Evolutionary conservation across 1,140 invertebrate genomes (phyloP), one percentile per base, ranked within the genome.

Genomic region (Drosophila chauvacae): DNA sequence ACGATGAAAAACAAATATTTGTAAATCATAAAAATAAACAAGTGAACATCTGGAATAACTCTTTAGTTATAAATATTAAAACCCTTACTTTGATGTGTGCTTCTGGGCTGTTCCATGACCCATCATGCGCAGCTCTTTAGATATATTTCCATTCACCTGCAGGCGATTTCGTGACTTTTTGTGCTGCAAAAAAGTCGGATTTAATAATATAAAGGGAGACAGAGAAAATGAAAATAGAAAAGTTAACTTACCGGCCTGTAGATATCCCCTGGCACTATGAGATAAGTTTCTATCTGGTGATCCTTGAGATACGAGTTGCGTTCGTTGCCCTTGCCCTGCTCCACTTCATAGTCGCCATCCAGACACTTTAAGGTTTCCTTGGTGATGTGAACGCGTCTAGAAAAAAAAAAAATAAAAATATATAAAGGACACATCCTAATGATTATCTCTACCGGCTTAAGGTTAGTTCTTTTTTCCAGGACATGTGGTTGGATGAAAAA

Each of bases 311-410:
- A 98, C 2, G 96, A 92, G 81, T 98, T 97, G 41, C 98, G 93
- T 45, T 97, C 96, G 0, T 94, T 96, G 0, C 98, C 98, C 70
- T 96, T 93, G 6, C 97, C 98, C 0, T 96, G 96, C 90, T 98
- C 98, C 30, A 98, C 97, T 90, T 97, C 95, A 93, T 98, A 99
- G 82, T 97, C 96, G 35, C 95, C 96, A 50, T 96, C 96, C 47
- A 99, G 94, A 91, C 95, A 97, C 18, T 95, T 94, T 26, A 98
- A 93, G 0, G 98, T 98, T 88, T 98, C 97, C 91, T 96, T 96
- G 1, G 98, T 99, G 59, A 99, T 97, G 93, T 99, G 98, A n/a
- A 99, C 97, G 55, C 97, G 95, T 42, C 98, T 98, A 39, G 1
- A 23, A 30, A 42, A n/a, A 53, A n/a, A 53, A 28, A 18, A n/a